Evolutionary conservation across 2,888 invertebrate species (phyloP).

Genomic region (Drosophila putrida): DNA sequence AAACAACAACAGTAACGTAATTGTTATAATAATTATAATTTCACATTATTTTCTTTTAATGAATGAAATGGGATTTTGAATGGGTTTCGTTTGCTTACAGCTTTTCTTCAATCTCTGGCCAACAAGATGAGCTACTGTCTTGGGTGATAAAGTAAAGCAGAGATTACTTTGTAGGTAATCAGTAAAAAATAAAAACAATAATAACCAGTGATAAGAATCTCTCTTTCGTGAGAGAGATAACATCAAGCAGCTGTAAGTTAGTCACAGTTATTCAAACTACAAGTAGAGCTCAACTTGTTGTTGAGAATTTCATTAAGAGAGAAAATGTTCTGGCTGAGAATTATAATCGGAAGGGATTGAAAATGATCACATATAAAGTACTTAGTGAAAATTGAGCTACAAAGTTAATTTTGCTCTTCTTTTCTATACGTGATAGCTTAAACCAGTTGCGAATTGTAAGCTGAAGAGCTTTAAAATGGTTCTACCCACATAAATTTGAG

Average conservation of each 20-base stretch:
- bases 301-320: not conserved
- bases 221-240: constrained; percentile 13
- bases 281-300: not conserved
- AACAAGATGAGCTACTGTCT: constrained; percentile 14
- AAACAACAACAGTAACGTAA: constrained; percentile 17
- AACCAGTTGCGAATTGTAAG: constrained; percentile 2
- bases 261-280: constrained; percentile 4
- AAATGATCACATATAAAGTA: no score
- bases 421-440: no score
- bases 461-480: not conserved
- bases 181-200: constrained; percentile 1
- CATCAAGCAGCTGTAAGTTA: constrained; percentile 6
- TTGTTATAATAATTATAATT: constrained; percentile 49
- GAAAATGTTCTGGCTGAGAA: not conserved
- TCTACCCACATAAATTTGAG: no score
- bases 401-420: no score
- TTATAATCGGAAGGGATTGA: not conserved
- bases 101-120: not conserved
- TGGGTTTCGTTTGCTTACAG: constrained; percentile 23
- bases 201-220: constrained; percentile 41
- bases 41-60: constrained; percentile 59
- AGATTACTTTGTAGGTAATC: constrained; percentile 24
- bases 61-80: constrained; percentile 42
- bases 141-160: constrained; percentile 19
- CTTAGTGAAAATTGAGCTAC: not conserved